Percentiles rank a stretch among this genome's conserved stretches.
Conservation (phyloP, 2,888 invertebrate genomes). For the Electrophaes corylata region DNA sequence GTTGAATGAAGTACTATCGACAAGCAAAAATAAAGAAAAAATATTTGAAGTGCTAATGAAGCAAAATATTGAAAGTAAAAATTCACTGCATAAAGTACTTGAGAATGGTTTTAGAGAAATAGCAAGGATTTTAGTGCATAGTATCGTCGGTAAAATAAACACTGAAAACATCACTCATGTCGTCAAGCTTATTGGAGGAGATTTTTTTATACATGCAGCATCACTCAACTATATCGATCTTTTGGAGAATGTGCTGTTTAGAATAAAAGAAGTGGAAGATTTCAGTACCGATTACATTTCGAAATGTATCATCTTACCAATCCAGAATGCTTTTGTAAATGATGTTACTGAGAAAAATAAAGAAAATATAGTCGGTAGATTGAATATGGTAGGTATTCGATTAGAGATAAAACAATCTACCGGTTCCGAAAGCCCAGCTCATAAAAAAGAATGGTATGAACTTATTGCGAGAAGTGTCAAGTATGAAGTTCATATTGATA, state of each 20-base stretch:
- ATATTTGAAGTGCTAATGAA: neutral
- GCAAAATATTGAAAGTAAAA: neutral
- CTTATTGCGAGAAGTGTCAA: too few species aligned
- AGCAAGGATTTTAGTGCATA: neutral
- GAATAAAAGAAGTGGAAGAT: neutral
- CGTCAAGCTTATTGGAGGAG: neutral
- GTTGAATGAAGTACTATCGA: neutral
- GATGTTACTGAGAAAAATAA: neutral
- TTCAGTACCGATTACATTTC: neutral
- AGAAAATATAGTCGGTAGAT: neutral
- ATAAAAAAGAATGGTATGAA: too few species aligned
- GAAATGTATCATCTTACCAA: neutral
- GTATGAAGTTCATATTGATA: too few species aligned
- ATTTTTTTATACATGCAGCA: conserved; percentile 1
- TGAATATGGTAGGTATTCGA: neutral
- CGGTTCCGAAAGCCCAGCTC: too few species aligned
- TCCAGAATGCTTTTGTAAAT: too few species aligned
- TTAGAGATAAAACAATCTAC: too few species aligned
- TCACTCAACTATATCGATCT: neutral
- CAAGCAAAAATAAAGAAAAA: neutral
- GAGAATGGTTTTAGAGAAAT: neutral
- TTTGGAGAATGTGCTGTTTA: neutral
- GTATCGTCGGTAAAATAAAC: neutral
- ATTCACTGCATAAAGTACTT: neutral
- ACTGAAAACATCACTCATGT: neutral